A percentile compares a stretch with the other conserved stretches of the same genome.
These are phyloP conservation scores for Marasmarcha lunaedactyla DNA, from an alignment of 2,888 invertebrate species.

Conservation along the genomic window DNA sequence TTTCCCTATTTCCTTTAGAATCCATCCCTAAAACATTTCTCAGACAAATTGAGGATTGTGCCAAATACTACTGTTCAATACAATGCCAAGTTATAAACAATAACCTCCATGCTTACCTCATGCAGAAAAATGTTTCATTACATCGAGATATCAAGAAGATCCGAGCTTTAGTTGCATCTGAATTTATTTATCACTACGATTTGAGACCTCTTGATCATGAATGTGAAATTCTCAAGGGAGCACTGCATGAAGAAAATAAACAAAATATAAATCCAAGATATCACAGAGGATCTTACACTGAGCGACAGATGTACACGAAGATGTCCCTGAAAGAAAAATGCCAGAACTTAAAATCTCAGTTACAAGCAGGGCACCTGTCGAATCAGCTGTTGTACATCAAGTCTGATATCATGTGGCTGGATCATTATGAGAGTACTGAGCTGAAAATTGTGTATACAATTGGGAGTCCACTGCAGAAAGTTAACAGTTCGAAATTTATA, in stretches of 20 bases:
- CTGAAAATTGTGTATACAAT: conserved; percentile 40
- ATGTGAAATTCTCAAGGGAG: conserved; percentile 57
- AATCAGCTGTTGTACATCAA: conserved; percentile 40
- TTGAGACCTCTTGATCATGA: conserved; percentile 59
- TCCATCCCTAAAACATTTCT: conserved; percentile 74
- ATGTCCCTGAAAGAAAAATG: conserved; percentile 59
- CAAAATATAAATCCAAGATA: conserved; percentile 56
- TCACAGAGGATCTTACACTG: conserved; percentile 69
- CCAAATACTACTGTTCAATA: conserved; percentile 73
- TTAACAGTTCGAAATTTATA: conserved; percentile 74
- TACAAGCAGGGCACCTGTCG: conserved; percentile 53
- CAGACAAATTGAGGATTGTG: conserved; percentile 73
- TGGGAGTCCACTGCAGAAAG: conserved; percentile 61
- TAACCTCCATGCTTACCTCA: conserved; percentile 74
- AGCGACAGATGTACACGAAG: conserved; percentile 57
- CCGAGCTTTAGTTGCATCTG: conserved; percentile 59
- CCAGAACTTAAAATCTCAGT: conserved; percentile 43
- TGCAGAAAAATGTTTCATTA: conserved; percentile 45
- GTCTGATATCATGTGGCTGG: conserved; percentile 37
- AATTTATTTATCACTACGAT: conserved; percentile 71
- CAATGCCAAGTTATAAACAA: conserved; percentile 77
- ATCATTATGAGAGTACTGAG: conserved; percentile 23
- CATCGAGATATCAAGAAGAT: conserved; percentile 55
- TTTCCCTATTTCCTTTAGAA: conserved; percentile 70
- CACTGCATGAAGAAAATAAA: conserved; percentile 50